Conservation (phyloP, 2,113 vertebrate genomes). For the Chamaetylas fuelleborni region DNA sequence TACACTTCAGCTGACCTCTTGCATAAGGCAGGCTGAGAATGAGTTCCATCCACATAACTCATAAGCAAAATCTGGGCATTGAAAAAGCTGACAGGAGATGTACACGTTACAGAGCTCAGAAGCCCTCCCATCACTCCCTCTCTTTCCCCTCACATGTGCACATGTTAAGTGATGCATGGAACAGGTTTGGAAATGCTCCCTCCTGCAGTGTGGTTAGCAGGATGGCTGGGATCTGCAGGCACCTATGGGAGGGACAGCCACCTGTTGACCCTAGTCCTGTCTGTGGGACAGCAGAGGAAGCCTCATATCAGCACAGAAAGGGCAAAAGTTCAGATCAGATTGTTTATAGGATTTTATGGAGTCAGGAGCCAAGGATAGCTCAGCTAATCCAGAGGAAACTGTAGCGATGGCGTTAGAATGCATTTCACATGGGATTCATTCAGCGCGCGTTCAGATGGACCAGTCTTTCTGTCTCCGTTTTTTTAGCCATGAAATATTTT, state of each 20-base stretch:
- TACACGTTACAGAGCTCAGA: background rate
- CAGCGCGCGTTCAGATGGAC: background rate
- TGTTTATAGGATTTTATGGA: slow-evolving; percentile 47
- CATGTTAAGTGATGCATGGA: background rate
- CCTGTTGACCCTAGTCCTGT: slow-evolving; percentile 12
- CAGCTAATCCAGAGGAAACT: slow-evolving; percentile 58
- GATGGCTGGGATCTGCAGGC: background rate
- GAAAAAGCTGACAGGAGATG: background rate
- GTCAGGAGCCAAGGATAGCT: slow-evolving; percentile 59
- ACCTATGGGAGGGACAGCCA: background rate
- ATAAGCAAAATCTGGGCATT: background rate
- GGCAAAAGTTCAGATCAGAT: slow-evolving; percentile 63
- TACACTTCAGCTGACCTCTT: background rate
- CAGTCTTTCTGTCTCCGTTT: slow-evolving; percentile 68
- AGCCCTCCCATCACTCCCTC: background rate
- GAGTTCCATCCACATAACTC: background rate
- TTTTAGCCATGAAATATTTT: slow-evolving; percentile 64
- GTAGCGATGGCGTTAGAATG: slow-evolving; percentile 26
- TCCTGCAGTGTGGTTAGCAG: background rate
- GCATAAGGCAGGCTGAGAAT: background rate
- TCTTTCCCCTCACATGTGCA: background rate
- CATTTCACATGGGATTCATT: slow-evolving; percentile 65
- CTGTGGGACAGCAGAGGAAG: background rate
- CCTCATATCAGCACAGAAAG: background rate
- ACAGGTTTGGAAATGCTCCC: background rate